Conservation (phyloP, 2,113 vertebrate species). For the Motacilla tschutschensis region DNA sequence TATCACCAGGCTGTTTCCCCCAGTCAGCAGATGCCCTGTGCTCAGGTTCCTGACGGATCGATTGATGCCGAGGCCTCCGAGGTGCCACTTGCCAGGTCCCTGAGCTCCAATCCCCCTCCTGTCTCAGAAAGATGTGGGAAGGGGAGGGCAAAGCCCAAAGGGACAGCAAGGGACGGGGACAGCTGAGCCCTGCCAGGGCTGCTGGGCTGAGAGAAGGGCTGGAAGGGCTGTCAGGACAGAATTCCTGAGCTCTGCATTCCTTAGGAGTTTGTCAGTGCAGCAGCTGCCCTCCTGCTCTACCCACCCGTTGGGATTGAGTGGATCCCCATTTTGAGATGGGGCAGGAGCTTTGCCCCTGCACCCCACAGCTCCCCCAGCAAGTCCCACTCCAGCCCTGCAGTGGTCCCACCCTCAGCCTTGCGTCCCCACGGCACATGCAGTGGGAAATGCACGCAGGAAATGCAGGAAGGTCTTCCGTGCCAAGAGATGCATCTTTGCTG, state of each 20-base stretch:
- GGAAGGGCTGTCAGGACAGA: background rate
- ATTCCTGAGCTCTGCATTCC: background rate
- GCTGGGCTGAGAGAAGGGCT: background rate
- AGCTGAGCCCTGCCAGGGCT: background rate
- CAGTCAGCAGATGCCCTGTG: constrained; percentile 41
- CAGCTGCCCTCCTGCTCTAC: background rate
- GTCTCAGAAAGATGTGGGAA: background rate
- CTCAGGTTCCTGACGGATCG: background rate
- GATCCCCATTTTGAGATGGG: background rate
- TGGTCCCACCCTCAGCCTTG: background rate
- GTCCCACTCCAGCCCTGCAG: background rate
- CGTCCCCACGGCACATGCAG: rapidly evolving
- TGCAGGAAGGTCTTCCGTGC: rapidly evolving
- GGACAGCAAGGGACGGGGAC: background rate
- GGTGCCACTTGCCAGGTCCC: background rate
- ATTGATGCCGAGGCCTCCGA: background rate
- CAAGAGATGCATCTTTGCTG: background rate
- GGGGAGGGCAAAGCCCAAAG: background rate
- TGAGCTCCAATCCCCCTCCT: background rate
- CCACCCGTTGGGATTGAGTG: background rate
- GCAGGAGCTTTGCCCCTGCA: background rate
- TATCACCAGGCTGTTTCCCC: background rate
- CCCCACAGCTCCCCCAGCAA: background rate
- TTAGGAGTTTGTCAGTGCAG: background rate
- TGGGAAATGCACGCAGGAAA: background rate